These are phyloP conservation scores for Polydrusus tereticollis DNA, from an alignment of 2,888 invertebrate genomes.

Conservation along the genomic window DNA sequence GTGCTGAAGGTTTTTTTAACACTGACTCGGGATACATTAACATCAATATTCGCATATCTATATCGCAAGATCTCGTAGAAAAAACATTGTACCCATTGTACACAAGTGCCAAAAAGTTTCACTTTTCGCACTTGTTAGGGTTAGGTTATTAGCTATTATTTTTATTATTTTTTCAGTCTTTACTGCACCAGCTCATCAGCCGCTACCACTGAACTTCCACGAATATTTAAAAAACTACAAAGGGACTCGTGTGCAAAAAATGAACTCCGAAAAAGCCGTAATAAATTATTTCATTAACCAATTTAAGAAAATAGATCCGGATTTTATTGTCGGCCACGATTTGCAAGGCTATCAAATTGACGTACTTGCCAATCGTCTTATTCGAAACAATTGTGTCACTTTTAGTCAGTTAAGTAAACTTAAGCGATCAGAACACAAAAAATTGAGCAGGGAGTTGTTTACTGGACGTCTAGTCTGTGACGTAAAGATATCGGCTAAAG, in stretches of 20 bases:
- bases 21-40: no score
- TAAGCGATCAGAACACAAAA: conserved; percentile 70
- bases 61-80: no score
- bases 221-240: conserved; percentile 76
- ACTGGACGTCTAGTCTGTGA: conserved; percentile 94
- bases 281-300: conserved; percentile 89
- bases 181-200: conserved; percentile 81
- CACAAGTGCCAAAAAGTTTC: no score
- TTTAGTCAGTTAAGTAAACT: conserved; percentile 94
- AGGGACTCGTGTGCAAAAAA: conserved; percentile 81
- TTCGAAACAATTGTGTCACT: conserved; percentile 80
- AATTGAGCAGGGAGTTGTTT: conserved; percentile 64
- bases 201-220: conserved; percentile 88
- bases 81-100: no score
- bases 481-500: conserved; percentile 88
- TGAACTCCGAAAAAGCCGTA: conserved; percentile 88
- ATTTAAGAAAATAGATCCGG: conserved; percentile 90
- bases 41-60: no score
- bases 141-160: no score
- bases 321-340: conserved; percentile 95
- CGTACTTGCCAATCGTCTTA: conserved; percentile 87
- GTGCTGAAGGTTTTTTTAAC: no score
- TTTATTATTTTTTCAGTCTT: conserved; percentile 78
- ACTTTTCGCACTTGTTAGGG: no score
- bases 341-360: conserved; percentile 91